Conservation (phyloP, 1,140 invertebrate genomes). For the Scylla paramamosain region DNA sequence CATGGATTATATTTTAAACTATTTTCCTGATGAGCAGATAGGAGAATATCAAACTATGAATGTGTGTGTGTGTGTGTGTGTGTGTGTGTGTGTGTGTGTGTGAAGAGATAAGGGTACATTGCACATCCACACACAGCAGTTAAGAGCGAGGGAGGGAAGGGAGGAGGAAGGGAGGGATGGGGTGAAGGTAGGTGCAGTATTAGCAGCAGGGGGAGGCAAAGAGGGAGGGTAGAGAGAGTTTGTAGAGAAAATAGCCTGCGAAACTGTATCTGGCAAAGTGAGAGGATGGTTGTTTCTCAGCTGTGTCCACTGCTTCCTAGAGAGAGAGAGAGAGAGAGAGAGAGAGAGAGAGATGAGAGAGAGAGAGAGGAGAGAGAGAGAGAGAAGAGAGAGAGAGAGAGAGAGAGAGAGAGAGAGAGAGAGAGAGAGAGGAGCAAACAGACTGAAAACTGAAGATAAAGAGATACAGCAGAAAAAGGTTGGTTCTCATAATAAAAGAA, state of each 20-base stretch:
- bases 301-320: background rate
- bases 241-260: background rate
- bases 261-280: slow-evolving; percentile 5
- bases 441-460: slow-evolving; percentile 15
- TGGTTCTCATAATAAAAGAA: background rate
- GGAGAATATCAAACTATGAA: no score
- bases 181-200: background rate
- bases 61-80: no score
- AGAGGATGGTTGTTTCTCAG: background rate
- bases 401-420: background rate
- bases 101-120: background rate
- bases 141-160: background rate
- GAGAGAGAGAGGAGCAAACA: background rate
- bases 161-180: background rate
- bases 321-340: background rate
- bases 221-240: background rate
- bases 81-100: background rate
- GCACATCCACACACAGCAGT: no score
- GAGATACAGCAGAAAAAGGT: slow-evolving; percentile 37
- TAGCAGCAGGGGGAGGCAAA: no score
- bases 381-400: background rate
- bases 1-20: no score
- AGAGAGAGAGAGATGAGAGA: slow-evolving; percentile 32
- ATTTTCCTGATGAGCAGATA: no score
- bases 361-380: slow-evolving; percentile 3